Percentiles rank a stretch among this genome's conserved stretches.
These are phyloP conservation scores for Stegostoma tigrinum DNA, from an alignment of 2,113 vertebrate species.

Conservation along the genomic window DNA sequence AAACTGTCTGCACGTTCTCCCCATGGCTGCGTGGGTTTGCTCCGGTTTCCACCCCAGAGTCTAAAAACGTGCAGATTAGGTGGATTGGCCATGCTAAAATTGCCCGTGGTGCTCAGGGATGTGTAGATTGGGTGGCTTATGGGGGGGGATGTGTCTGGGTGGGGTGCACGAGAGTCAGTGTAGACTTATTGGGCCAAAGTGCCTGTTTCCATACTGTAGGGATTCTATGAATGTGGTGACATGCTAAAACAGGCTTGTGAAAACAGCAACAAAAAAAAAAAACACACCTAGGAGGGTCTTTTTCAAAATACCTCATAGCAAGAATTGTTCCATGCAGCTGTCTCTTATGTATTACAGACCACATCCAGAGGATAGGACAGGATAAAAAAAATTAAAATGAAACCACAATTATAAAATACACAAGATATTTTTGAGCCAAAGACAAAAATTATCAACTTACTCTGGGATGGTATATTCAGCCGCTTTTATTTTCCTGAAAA, in stretches of 20 bases:
- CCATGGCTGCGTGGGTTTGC: no score
- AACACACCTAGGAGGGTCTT: neutral
- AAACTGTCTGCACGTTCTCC: no score
- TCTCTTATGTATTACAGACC: neutral
- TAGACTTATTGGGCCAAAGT: neutral
- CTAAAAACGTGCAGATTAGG: no score
- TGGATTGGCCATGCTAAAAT: no score
- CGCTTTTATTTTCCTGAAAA: slow-evolving; percentile 98
- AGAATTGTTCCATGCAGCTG: neutral
- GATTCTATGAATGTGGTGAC: neutral
- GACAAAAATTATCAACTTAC: slow-evolving; percentile 61
- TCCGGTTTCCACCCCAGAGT: no score
- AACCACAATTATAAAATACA: neutral
- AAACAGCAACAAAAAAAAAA: neutral
- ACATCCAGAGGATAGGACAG: neutral
- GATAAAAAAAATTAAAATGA: neutral
- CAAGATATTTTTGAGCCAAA: neutral
- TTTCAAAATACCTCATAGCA: neutral
- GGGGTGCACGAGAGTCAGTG: no score
- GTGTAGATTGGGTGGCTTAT: no score
- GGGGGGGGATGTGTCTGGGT: no score
- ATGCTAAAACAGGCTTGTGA: neutral
- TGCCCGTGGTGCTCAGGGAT: no score
- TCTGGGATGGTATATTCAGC: slow-evolving; percentile 96
- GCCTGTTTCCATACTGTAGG: neutral